A percentile compares a stretch with the other conserved stretches of the same genome.
These are phyloP conservation scores for Guaruba guarouba DNA, from an alignment of 2,113 vertebrate genomes.

Conservation along the genomic window DNA sequence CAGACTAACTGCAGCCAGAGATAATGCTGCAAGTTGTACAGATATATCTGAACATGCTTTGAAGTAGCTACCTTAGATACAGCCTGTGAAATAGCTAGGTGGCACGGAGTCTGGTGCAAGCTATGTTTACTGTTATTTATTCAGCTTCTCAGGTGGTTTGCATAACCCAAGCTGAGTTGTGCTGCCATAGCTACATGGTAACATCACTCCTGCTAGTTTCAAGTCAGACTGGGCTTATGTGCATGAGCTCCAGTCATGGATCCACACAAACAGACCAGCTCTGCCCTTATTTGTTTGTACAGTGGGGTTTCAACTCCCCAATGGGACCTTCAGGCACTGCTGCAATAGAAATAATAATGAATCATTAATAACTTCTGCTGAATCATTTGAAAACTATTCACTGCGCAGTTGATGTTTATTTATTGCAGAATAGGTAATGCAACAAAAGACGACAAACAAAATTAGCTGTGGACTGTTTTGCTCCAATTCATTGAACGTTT, in stretches of 20 bases:
- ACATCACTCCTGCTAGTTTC: background rate
- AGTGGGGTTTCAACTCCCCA: background rate
- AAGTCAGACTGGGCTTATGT: background rate
- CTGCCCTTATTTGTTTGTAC: constrained; percentile 10
- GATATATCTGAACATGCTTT: background rate
- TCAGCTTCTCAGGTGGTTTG: background rate
- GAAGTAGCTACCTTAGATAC: background rate
- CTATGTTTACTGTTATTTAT: background rate
- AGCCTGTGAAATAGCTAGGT: accelerated
- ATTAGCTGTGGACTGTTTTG: background rate
- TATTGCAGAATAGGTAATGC: constrained; percentile 37
- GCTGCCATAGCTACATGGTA: background rate
- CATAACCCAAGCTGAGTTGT: background rate
- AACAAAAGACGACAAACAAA: background rate
- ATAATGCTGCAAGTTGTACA: background rate
- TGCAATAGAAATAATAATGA: constrained; percentile 26
- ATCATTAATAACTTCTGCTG: constrained; percentile 39
- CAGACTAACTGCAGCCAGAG: background rate
- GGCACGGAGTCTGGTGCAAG: background rate
- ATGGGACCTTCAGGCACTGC: background rate
- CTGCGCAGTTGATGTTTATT: constrained; percentile 13
- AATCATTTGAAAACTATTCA: constrained; percentile 31
- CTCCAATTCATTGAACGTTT: constrained; percentile 18
- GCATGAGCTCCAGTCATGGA: background rate
- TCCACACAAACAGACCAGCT: background rate